phyloP scores from a whole-genome alignment of 2,888 invertebrate genomes.

The Apamea epomidion region DNA sequence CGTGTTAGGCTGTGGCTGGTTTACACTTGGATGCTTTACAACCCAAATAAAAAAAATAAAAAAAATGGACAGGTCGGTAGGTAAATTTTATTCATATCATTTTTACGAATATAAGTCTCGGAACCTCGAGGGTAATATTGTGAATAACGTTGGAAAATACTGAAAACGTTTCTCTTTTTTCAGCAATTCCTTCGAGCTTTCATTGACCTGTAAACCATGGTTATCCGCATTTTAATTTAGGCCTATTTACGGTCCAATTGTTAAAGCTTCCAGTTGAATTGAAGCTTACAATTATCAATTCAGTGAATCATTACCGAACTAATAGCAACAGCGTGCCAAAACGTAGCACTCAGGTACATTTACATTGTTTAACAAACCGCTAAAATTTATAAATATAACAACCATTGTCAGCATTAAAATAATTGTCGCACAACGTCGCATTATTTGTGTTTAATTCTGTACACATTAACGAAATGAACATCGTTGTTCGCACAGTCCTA shows the following conservation, averaged over 20 bases:
- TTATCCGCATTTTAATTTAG: not conserved
- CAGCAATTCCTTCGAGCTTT: conserved; percentile 32
- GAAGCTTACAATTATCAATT: conserved; percentile 22
- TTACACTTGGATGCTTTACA: not conserved
- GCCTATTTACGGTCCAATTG: not conserved
- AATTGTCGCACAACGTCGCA: conserved; percentile 68
- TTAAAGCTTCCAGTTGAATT: not conserved
- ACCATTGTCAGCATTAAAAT: conserved; percentile 66
- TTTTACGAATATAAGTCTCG: conserved; percentile 38
- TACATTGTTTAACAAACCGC: conserved; percentile 56
- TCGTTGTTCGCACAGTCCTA: conserved; percentile 80
- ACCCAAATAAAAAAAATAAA: conserved; percentile 25
- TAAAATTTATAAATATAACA: conserved; percentile 65
- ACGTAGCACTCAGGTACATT: conserved; percentile 45
- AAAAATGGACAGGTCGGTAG: conserved; percentile 14
- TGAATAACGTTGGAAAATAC: conserved; percentile 32
- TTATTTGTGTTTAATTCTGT: conserved; percentile 85
- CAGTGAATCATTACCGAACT: conserved; percentile 34
- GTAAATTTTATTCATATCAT: conserved; percentile 47
- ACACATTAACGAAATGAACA: conserved; percentile 88
- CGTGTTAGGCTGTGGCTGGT: not conserved
- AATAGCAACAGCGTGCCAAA: conserved; percentile 29
- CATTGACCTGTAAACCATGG: conserved; percentile 1
- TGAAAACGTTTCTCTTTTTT: conserved; percentile 41
- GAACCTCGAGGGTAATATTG: conserved; percentile 46